phyloP scores from a whole-genome alignment of 2,888 invertebrate genomes.

The Prosapia bicincta region DNA sequence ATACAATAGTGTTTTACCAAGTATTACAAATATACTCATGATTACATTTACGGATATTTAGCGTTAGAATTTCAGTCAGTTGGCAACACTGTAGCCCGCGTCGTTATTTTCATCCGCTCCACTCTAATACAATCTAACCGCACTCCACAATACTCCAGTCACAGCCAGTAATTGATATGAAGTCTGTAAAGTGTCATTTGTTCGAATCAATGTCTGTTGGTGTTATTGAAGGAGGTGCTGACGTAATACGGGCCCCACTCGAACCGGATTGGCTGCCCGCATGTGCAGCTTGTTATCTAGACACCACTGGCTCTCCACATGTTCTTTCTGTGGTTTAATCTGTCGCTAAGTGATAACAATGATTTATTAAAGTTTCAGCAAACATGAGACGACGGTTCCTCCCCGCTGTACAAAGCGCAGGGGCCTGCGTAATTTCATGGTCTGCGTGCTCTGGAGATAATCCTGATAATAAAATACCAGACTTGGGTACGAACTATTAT shows the following conservation, averaged over 20 bases:
- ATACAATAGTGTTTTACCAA: too few species aligned
- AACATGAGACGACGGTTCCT: background rate
- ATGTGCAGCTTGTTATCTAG: background rate
- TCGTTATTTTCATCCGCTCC: too few species aligned
- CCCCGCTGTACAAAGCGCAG: background rate
- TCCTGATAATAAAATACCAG: too few species aligned
- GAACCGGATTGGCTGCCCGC: background rate
- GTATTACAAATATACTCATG: too few species aligned
- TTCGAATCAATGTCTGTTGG: background rate
- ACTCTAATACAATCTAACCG: too few species aligned
- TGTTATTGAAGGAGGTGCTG: background rate
- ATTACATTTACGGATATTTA: too few species aligned
- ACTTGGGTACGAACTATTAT: too few species aligned
- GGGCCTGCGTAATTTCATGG: too few species aligned
- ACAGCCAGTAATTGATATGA: background rate
- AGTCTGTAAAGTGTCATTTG: background rate
- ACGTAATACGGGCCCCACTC: background rate
- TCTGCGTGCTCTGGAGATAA: too few species aligned
- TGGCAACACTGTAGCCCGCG: too few species aligned
- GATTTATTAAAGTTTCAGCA: background rate
- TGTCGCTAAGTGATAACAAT: background rate
- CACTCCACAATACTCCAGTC: too few species aligned
- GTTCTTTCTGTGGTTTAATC: background rate
- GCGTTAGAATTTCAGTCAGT: too few species aligned
- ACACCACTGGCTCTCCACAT: background rate